Percentiles rank a stretch among this genome's conserved stretches.
phyloP scores from a whole-genome alignment of 2,888 invertebrate genomes.

The Emmelina monodactyla region DNA sequence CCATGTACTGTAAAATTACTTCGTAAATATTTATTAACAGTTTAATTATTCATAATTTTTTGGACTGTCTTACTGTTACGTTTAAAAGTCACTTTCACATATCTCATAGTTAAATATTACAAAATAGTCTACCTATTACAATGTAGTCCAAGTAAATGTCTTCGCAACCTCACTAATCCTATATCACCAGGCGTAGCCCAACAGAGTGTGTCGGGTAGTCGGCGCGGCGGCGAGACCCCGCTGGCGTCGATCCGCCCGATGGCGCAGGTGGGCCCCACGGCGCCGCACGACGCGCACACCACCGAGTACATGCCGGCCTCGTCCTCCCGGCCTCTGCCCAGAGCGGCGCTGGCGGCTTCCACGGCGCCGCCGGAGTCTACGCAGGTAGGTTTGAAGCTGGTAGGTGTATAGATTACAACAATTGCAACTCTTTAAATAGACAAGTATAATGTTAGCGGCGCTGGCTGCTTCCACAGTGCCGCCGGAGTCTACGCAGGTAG shows the following conservation, averaged over 20 bases:
- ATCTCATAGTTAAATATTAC: too few relatives aligned
- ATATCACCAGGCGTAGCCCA: constrained; percentile 43
- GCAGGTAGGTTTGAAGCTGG: constrained; percentile 25
- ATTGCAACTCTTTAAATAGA: too few relatives aligned
- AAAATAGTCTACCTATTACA: too few relatives aligned
- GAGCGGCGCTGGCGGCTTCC: constrained; percentile 73
- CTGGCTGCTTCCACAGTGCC: constrained; percentile 71
- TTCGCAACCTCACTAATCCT: too few relatives aligned
- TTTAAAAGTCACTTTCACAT: too few relatives aligned
- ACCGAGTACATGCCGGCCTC: constrained; percentile 89
- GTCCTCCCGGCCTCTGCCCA: constrained; percentile 69
- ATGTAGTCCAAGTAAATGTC: too few relatives aligned
- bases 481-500: constrained; percentile 48
- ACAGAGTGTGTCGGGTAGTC: constrained; percentile 59
- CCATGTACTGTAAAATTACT: too few relatives aligned
- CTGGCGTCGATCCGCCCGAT: constrained; percentile 93
- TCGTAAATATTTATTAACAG: too few relatives aligned
- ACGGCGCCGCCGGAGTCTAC: constrained; percentile 62
- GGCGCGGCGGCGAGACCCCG: constrained; percentile 81
- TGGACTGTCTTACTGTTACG: too few relatives aligned
- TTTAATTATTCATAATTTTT: too few relatives aligned
- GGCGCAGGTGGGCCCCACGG: constrained; percentile 83
- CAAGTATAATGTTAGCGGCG: too few relatives aligned
- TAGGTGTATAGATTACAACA: background rate
- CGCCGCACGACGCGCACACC: constrained; percentile 64